Conservation (phyloP, 2,113 vertebrate species). For the Lasiurus cinereus region DNA sequence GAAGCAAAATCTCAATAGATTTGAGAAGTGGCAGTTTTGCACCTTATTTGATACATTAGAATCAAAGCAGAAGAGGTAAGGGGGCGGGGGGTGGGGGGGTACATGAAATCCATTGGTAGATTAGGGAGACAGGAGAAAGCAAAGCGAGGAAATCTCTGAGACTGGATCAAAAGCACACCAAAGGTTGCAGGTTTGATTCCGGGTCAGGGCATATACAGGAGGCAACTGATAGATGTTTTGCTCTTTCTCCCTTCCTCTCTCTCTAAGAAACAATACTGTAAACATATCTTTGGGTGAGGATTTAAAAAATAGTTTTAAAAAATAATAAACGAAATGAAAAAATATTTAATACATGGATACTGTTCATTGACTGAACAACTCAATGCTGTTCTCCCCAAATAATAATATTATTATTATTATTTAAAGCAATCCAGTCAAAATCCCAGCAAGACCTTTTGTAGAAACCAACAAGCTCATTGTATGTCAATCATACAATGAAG, state of each 20-base stretch:
- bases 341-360: background rate
- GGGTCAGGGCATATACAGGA: background rate
- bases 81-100: no score
- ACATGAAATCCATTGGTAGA: background rate
- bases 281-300: no score
- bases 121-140: background rate
- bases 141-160: background rate
- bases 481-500: background rate
- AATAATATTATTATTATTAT: background rate
- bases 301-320: background rate
- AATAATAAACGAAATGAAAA: background rate
- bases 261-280: no score
- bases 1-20: background rate
- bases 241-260: no score
- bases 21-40: background rate
- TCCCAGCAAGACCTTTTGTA: background rate
- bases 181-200: background rate
- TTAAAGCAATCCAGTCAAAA: background rate
- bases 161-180: background rate
- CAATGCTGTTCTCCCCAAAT: background rate
- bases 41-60: background rate
- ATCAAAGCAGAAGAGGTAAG: background rate
- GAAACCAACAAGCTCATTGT: background rate
- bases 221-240: no score
- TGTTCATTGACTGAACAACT: background rate